Percentiles rank a stretch among this genome's conserved stretches.
These are phyloP conservation scores for Macrosteles quadrilineatus DNA, from an alignment of 1,140 invertebrate genomes.

Conservation along the genomic window DNA sequence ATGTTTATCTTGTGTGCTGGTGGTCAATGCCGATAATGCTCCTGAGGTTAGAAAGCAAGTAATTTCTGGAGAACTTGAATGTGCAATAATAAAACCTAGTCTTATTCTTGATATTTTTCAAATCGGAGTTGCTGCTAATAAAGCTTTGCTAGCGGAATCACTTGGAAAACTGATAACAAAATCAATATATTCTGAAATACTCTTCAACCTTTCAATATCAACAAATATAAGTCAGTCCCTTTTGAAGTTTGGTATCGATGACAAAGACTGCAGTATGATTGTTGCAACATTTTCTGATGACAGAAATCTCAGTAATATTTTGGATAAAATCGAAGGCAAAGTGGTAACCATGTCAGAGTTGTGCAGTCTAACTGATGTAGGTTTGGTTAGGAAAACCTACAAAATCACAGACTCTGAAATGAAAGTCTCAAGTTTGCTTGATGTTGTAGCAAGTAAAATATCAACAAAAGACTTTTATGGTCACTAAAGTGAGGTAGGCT, in stretches of 20 bases:
- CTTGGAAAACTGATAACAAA: constrained; percentile 58
- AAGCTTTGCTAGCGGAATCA: constrained; percentile 59
- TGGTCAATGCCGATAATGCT: constrained; percentile 61
- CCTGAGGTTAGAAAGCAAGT: constrained; percentile 56
- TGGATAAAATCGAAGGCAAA: constrained; percentile 55
- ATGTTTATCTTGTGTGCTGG: constrained; percentile 46
- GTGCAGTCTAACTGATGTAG: constrained; percentile 50
- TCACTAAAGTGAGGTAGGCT: constrained; percentile 50
- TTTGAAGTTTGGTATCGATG: constrained; percentile 62
- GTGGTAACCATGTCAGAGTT: constrained; percentile 52
- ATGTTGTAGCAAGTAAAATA: constrained; percentile 63
- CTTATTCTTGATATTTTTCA: constrained; percentile 66
- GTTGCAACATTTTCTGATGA: constrained; percentile 57
- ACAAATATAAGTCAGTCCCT: constrained; percentile 69
- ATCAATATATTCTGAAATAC: constrained; percentile 64
- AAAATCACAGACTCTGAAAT: constrained; percentile 57
- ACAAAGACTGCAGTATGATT: constrained; percentile 57
- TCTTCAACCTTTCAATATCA: constrained; percentile 67
- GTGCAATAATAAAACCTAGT: constrained; percentile 60
- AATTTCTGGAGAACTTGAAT: constrained; percentile 48
- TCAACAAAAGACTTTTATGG: constrained; percentile 50
- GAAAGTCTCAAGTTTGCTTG: constrained; percentile 51
- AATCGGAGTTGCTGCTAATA: constrained; percentile 66
- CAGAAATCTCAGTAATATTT: constrained; percentile 46
- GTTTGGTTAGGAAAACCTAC: constrained; percentile 58